These are phyloP conservation scores for Hyppa rectilinea DNA, from an alignment of 2,888 invertebrate species.

Conservation along the genomic window DNA sequence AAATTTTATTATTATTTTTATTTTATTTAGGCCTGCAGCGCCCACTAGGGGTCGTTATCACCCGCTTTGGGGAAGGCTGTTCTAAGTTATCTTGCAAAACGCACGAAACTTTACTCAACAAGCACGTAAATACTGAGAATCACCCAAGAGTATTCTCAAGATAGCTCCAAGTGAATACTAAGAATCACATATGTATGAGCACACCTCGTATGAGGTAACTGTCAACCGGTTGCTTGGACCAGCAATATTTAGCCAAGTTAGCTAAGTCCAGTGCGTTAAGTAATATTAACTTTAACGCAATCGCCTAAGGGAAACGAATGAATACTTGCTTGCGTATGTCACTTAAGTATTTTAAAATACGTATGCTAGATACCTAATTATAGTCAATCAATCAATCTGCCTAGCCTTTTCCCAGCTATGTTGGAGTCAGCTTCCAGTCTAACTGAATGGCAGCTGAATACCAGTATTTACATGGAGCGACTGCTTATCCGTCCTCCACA, in stretches of 20 bases:
- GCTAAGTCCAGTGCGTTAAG: constrained; percentile 52
- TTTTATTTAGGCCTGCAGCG: too few relatives aligned
- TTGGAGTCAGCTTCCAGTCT: too few relatives aligned
- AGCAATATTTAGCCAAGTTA: constrained; percentile 47
- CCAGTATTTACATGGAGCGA: too few relatives aligned
- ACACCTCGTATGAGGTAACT: constrained; percentile 49
- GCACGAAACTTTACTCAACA: not conserved
- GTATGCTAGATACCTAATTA: constrained; percentile 27
- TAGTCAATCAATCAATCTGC: too few relatives aligned
- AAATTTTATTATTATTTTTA: too few relatives aligned
- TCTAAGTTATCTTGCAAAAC: not conserved
- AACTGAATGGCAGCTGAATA: too few relatives aligned
- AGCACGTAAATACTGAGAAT: not conserved
- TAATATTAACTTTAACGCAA: constrained; percentile 53
- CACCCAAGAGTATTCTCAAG: constrained; percentile 10
- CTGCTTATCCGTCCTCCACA: too few relatives aligned
- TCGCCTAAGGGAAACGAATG: constrained; percentile 47
- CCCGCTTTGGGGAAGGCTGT: too few relatives aligned
- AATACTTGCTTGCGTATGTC: constrained; percentile 43
- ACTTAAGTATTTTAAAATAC: constrained; percentile 34
- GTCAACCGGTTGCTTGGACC: constrained; percentile 47
- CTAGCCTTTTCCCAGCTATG: too few relatives aligned
- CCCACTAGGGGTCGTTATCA: too few relatives aligned
- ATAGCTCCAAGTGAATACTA: constrained; percentile 16
- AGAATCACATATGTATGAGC: constrained; percentile 15